Evolutionary conservation across 2,797 vertebrate genomes (phyloP).

Genomic region (Scolopax rusticola): DNA sequence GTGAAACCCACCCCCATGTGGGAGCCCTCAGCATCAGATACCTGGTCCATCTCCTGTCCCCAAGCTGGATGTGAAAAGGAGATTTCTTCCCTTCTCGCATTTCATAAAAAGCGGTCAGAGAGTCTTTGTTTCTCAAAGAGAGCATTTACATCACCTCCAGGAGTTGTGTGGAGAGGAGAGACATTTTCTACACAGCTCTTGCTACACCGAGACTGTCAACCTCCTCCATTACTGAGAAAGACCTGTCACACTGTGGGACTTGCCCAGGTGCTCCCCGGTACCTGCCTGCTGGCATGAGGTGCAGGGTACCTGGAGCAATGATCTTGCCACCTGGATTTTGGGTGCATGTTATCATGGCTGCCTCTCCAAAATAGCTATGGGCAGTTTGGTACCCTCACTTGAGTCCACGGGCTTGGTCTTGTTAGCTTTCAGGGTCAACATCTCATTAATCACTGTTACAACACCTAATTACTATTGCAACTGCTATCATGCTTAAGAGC

Average conservation of each 20-base stretch:
- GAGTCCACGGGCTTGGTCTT: background rate
- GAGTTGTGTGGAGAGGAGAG: background rate
- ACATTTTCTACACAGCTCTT: background rate
- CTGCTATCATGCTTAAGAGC: background rate
- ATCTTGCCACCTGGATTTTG: background rate
- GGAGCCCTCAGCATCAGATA: background rate
- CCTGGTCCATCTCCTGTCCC: background rate
- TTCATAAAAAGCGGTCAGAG: background rate
- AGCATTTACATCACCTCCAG: background rate
- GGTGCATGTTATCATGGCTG: background rate
- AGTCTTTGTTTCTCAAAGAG: accelerated
- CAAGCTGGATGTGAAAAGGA: accelerated
- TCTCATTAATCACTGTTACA: background rate
- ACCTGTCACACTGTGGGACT: background rate
- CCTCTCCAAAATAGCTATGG: background rate
- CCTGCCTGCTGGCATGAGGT: background rate
- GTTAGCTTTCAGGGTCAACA: background rate
- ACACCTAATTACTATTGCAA: background rate
- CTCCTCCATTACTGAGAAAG: background rate
- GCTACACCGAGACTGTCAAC: background rate
- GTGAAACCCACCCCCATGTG: background rate
- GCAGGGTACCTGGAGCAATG: background rate
- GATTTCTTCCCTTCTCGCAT: background rate
- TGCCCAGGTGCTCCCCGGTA: background rate
- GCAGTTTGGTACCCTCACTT: background rate